Conservation (phyloP, 2,888 invertebrate genomes). For the Phyto melanocephala region DNA sequence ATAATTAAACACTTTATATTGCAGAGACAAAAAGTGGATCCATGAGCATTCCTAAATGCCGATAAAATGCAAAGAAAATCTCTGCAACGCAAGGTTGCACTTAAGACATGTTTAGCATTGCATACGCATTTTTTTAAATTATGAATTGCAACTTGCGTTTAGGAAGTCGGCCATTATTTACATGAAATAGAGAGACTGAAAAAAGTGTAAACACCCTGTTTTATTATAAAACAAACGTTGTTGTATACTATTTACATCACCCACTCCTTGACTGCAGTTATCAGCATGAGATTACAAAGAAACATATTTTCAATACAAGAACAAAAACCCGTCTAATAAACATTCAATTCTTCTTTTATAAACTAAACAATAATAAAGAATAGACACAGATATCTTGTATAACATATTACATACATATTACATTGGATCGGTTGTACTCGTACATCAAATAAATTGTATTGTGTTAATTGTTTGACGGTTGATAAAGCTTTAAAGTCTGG, state of each 20-base stretch:
- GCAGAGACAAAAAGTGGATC: too few species aligned
- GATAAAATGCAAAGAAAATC: too few species aligned
- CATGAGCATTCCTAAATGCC: too few species aligned
- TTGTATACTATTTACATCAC: conserved; percentile 2
- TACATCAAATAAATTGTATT: conserved; percentile 12
- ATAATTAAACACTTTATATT: too few species aligned
- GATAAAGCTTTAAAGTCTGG: conserved; percentile 2
- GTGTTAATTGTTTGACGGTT: conserved; percentile 52
- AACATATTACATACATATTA: not conserved
- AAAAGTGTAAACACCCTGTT: too few species aligned
- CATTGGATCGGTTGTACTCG: not conserved
- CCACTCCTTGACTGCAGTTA: not conserved
- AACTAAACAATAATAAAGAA: conserved; percentile 7
- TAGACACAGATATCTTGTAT: not conserved
- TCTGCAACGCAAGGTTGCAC: too few species aligned
- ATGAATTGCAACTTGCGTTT: too few species aligned
- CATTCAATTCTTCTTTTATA: conserved; percentile 7
- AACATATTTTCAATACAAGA: not conserved
- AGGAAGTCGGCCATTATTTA: too few species aligned
- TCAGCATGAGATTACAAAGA: not conserved
- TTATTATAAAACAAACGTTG: too few species aligned
- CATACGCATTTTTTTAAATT: too few species aligned
- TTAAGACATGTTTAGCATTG: too few species aligned
- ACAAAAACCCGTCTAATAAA: not conserved
- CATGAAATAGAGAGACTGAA: too few species aligned